Base-by-base conservation (phyloP, 2,113 vertebrate genomes). In the Pygoscelis adeliae region DNA sequence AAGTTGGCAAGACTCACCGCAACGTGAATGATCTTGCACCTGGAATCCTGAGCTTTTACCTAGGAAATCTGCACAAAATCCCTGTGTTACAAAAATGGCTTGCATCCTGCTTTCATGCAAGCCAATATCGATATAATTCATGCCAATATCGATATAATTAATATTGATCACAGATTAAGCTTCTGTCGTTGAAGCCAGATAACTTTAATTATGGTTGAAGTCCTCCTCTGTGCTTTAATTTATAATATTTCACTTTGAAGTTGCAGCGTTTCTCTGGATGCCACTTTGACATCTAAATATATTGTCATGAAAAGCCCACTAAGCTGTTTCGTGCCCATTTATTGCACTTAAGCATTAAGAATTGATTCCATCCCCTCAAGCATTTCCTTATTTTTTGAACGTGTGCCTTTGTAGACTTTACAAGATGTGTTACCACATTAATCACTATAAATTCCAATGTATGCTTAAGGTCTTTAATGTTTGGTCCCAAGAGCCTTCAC, bases 391-490 rank as follows among this genome's bases (percentile, higher is more conserved):
- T 46, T 79, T 91, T 90, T 90, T 42, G 49, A 93, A 83, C 1
- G 0, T n/a, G 21, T 69, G 36, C 62, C 74, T 96, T 73, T 96
- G 63, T 94, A 96, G 89, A 84, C 56, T 95, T 95, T 87, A 87
- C 82, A 86, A 93, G 92, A 95, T 74, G 42, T 1, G 18, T 90
- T 96, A 30, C 38, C 62, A 62, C 71, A 87, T 93, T 92, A 83
- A 95, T 87, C 76, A 80, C 70, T 77, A 25, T 30, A 61, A 87
- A 84, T 90, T 94, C 80, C 73, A 82, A 2, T 9, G 15, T 63
- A n/a, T 44, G 25, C n/a, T 92, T 84, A 69, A 79, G 46, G 67
- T 73, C 82, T 92, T 89, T 89, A 86, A 87, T 87, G 88, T 94
- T 95, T 93, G 34, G 34, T 82, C 87, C 62, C 66, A 53, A 53